phyloP scores from a whole-genome alignment of 2,888 invertebrate genomes.

The Agonum fuliginosum region DNA sequence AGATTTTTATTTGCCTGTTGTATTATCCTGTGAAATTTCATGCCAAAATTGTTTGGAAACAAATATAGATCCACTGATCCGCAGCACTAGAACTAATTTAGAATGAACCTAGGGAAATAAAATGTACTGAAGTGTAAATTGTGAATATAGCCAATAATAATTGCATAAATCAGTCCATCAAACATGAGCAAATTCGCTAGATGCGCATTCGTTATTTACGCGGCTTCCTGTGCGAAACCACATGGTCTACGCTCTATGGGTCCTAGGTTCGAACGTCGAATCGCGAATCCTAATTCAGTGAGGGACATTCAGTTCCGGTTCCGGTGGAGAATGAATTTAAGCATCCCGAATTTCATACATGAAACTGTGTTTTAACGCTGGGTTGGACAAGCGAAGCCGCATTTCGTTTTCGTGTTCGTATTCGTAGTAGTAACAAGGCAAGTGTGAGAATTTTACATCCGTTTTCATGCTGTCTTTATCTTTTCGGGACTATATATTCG shows the following conservation, averaged over 20 bases:
- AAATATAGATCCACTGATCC: too few relatives aligned
- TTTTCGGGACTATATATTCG: conserved; percentile 24
- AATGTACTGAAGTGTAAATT: too few relatives aligned
- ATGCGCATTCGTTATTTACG: conserved; percentile 1
- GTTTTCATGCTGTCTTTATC: conserved; percentile 25
- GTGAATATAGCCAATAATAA: too few relatives aligned
- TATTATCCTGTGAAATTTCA: too few relatives aligned
- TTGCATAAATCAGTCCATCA: not conserved
- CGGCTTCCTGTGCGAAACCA: not conserved
- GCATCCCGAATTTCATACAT: conserved; percentile 48
- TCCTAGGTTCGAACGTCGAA: not conserved
- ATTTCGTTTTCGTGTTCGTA: conserved; percentile 11
- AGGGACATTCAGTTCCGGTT: conserved; percentile 23
- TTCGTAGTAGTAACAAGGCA: not conserved
- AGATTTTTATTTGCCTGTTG: too few relatives aligned
- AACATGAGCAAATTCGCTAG: not conserved
- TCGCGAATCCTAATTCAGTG: conserved; percentile 14
- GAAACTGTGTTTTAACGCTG: conserved; percentile 36
- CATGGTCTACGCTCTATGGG: too few relatives aligned
- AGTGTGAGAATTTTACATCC: conserved; percentile 33
- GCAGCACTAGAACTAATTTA: too few relatives aligned
- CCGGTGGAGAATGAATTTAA: conserved; percentile 37
- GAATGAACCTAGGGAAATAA: too few relatives aligned
- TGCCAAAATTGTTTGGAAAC: too few relatives aligned
- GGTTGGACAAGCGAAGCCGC: conserved; percentile 8